Evolutionary conservation across 2,113 vertebrate genomes (phyloP).

Genomic region (Trematocara unimaculatum): DNA sequence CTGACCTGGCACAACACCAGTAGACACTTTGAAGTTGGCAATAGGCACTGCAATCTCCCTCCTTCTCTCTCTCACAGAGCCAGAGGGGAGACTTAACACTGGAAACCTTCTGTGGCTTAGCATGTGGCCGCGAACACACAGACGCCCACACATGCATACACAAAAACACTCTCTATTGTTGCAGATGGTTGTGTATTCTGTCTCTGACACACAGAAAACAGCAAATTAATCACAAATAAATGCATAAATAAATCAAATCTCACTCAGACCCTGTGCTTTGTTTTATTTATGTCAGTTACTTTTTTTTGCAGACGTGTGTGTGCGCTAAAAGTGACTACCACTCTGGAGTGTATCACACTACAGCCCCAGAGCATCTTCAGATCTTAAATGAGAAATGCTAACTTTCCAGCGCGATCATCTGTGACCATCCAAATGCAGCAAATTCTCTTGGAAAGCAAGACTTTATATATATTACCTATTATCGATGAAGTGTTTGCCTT

Average conservation of each 20-base stretch:
- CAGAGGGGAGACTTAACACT: constrained; percentile 50
- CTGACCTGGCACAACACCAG: constrained; percentile 63
- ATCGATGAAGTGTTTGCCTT: background rate
- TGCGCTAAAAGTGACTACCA: background rate
- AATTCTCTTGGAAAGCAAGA: background rate
- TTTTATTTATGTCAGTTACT: background rate
- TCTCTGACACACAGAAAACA: background rate
- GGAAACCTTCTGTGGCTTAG: constrained; percentile 43
- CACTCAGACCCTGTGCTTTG: background rate
- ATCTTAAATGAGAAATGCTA: constrained; percentile 2
- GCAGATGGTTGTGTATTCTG: background rate
- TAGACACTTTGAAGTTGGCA: constrained; percentile 69
- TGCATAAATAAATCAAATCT: background rate
- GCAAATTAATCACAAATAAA: background rate
- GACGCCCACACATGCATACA: background rate
- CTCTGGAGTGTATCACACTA: background rate
- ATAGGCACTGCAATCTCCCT: constrained; percentile 47
- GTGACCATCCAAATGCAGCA: background rate
- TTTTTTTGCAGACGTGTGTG: background rate
- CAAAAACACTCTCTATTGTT: background rate
- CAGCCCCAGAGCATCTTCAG: background rate
- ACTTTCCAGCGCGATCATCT: background rate
- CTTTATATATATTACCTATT: background rate
- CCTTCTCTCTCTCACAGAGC: constrained; percentile 7
- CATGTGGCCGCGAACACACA: constrained; percentile 11